Conservation (phyloP, 2,797 vertebrate genomes). For the Acestrorhynchus altus region DNA sequence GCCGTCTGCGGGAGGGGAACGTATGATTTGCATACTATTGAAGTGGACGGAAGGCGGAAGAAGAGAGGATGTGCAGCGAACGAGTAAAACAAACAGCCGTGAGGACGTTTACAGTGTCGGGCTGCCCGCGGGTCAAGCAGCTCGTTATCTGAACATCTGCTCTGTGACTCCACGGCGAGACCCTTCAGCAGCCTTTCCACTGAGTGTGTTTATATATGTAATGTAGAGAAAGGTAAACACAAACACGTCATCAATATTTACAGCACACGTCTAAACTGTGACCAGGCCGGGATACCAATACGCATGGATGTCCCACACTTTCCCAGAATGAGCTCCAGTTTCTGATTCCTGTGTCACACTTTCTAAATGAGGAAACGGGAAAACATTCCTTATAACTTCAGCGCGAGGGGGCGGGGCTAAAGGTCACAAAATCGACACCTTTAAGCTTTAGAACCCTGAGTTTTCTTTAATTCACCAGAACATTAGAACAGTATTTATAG, state of each 20-base stretch:
- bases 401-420: no score
- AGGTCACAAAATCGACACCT: no score
- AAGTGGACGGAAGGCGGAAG: conserved; percentile 54
- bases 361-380: no score
- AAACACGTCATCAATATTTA: conserved; percentile 40
- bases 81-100: conserved; percentile 75
- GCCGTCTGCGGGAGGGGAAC: conserved; percentile 61
- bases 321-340: no score
- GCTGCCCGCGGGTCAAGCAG: conserved; percentile 56
- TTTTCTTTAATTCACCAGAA: no score
- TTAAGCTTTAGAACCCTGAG: no score
- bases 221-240: conserved; percentile 22
- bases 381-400: no score
- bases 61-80: conserved; percentile 66
- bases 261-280: conserved; percentile 23
- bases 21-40: conserved; percentile 74
- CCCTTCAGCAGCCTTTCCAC: not conserved
- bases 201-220: not conserved
- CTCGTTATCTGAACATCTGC: conserved; percentile 61
- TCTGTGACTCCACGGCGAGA: conserved; percentile 4
- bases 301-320: no score
- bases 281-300: not conserved
- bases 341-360: no score
- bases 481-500: no score
- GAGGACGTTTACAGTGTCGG: conserved; percentile 68